Evolutionary conservation across 1,140 invertebrate species (phyloP), one percentile per base, ranked within the genome.

Genomic region (Panagrolaimus sp.): DNA sequence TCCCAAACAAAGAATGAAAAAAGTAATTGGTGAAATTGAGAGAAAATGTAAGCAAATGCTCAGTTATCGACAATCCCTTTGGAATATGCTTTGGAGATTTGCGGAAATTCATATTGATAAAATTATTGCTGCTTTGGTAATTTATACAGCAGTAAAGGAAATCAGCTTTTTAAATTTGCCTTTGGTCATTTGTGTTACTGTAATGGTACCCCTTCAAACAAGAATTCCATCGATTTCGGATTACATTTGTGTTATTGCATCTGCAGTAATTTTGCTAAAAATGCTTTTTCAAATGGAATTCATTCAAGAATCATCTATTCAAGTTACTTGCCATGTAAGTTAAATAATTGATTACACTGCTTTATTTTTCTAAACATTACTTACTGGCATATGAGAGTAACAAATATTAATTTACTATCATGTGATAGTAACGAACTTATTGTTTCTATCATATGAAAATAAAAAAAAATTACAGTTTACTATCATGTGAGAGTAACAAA

Each of bases 241-340:
- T 43, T 79, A 90, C 1, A 89, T 90, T 78, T 90, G 91, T 10
- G 86, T 91, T 12, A 87, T 90, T 65, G 89, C 91, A 5, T 90
- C 91, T n/a, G 73, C 92, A 2, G 87, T 97, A 21, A 87, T 96
- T 68, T 87, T 98, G 62, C 87, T 88, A 0, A 92, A 94, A 84
- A 97, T 97, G 93, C 89, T 96, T 12, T 97, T 94, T 84, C 94
- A 98, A 86, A 91, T 97, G 64, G 87, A 91, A 55, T 91, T 94
- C 76, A 90, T 96, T 62, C 85, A 90, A 73, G 90, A 90, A 71
- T 85, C 87, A 3, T 86, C 86, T 48, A 93, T 90, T 87, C 86
- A 89, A 67, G 88, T 89, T 0, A 90, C 89, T 80, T 96, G 93
- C 83, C 87, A 87, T 26, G 89, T 90, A 87, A 80, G 83, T 83